Percentiles rank a stretch among this genome's conserved stretches.
phyloP scores from a whole-genome alignment of 2,113 vertebrate genomes.

The Catagonus wagneri region DNA sequence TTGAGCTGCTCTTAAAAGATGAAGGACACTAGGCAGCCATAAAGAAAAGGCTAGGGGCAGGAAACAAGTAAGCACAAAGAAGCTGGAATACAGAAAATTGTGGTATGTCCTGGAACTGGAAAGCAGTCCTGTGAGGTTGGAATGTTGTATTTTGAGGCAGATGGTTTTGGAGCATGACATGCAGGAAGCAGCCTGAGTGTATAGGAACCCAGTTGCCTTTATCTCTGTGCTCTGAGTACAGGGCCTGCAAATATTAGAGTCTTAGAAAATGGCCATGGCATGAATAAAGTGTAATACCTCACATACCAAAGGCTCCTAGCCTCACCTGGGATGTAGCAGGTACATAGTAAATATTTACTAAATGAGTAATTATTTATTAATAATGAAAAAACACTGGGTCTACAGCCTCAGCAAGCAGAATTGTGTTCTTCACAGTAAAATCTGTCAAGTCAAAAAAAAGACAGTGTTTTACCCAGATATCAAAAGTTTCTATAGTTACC shows the following conservation, averaged over 20 bases:
- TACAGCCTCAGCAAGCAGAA: background rate
- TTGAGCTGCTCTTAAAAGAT: background rate
- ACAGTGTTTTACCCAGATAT: background rate
- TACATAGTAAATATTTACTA: background rate
- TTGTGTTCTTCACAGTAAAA: background rate
- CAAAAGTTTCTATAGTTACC: background rate
- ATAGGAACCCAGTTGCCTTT: background rate
- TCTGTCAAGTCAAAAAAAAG: background rate
- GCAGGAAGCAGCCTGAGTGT: background rate
- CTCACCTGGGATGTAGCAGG: background rate
- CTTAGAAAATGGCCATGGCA: background rate
- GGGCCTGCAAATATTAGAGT: background rate
- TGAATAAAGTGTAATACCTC: background rate
- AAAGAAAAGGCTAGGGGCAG: background rate
- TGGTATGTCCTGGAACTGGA: background rate
- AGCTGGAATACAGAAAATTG: background rate
- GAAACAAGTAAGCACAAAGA: background rate
- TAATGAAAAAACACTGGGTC: background rate
- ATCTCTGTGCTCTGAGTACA: background rate
- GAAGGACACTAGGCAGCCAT: background rate
- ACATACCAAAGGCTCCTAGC: background rate
- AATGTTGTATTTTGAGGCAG: no score
- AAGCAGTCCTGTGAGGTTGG: background rate
- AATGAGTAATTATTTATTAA: background rate
- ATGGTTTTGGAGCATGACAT: background rate